phyloP scores from a whole-genome alignment of 2,888 invertebrate species.

The Hofmannophila pseudospretella region DNA sequence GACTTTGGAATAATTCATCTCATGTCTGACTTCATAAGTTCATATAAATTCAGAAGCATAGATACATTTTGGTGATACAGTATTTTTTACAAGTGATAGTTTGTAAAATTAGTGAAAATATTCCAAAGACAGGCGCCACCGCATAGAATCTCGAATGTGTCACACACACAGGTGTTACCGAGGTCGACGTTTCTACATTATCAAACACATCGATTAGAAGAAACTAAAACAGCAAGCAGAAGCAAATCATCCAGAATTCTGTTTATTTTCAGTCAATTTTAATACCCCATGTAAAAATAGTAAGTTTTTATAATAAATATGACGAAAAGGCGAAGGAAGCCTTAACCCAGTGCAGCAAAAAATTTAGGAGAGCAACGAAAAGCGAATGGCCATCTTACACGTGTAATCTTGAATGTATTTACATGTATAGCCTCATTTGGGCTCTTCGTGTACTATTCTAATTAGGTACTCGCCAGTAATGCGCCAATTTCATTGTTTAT shows the following conservation, averaged over 20 bases:
- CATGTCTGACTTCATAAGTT: too few relatives aligned
- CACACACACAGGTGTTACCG: too few relatives aligned
- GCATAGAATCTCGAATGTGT: neutral
- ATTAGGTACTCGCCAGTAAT: conserved; percentile 79
- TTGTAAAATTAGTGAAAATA: neutral
- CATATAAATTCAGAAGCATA: too few relatives aligned
- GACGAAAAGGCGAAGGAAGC: conserved; percentile 15
- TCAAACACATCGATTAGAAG: conserved; percentile 20
- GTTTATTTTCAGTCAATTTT: conserved; percentile 43
- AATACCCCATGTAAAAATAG: conserved; percentile 16
- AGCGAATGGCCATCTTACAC: conserved; percentile 56
- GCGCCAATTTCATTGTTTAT: conserved; percentile 74
- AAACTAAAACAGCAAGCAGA: conserved; percentile 44
- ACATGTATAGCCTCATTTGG: conserved; percentile 63
- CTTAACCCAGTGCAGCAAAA: conserved; percentile 33
- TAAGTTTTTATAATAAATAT: too few relatives aligned
- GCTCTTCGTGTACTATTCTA: conserved; percentile 70
- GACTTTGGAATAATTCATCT: conserved; percentile 29
- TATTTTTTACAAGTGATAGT: too few relatives aligned
- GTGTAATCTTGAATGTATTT: conserved; percentile 62
- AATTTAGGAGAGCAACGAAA: conserved; percentile 59
- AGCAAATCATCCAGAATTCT: conserved; percentile 39
- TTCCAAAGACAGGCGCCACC: neutral
- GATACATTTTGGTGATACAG: too few relatives aligned
- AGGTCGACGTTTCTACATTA: conserved; percentile 1